Evolutionary conservation across 1,140 invertebrate genomes (phyloP), one percentile per base, ranked within the genome.

Genomic region (Formica selysi): DNA sequence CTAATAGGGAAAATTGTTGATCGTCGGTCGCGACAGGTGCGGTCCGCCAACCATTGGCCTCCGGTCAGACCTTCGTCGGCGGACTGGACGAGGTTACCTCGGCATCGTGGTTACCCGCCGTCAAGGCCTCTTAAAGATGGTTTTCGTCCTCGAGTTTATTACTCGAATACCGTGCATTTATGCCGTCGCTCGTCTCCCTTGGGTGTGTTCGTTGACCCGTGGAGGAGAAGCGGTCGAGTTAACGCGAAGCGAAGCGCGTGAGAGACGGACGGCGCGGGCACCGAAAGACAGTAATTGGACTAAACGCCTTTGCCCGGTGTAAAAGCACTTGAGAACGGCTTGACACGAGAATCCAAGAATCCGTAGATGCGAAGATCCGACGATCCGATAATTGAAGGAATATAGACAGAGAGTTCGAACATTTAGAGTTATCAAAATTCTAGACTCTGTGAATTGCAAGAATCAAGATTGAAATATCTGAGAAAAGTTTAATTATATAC

Each of bases 61-160:
- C 73, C 81, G 81, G 73, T 85, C 62, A 68, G 73, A 67, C 74
- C 83, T 85, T 85, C 74, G 73, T 78, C 61, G 73, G 61, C 41
- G 59, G 19, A 54, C 70, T 83, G 80, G 48, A 73, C 71, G 83
- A 71, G 68, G 76, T 87, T 87, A 86, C 76, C 51, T 81, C 76
- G 87, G 68, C 51, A 16, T 71, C 87, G 87, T 81, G 87, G 85
- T 88, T 88, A 86, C 85, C 85, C 84, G 62, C 76, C 84, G 84
- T 88, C 87, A 88, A 88, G 87, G 87, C 85, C 86, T 88, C 85
- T 88, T 88, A 78, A 88, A 85, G 83, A 85, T 79, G 83, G 76
- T 79, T 79, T 85, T 68, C 76, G 73, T 86, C 80, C 80, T 86
- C 67, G 85, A 85, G 67, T 86, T 86, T 85, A 85, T 86, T 86